A percentile compares a stretch with the other conserved stretches of the same genome.
Conservation (phyloP, 2,888 invertebrate genomes). For the Nyleta sp. region DNA sequence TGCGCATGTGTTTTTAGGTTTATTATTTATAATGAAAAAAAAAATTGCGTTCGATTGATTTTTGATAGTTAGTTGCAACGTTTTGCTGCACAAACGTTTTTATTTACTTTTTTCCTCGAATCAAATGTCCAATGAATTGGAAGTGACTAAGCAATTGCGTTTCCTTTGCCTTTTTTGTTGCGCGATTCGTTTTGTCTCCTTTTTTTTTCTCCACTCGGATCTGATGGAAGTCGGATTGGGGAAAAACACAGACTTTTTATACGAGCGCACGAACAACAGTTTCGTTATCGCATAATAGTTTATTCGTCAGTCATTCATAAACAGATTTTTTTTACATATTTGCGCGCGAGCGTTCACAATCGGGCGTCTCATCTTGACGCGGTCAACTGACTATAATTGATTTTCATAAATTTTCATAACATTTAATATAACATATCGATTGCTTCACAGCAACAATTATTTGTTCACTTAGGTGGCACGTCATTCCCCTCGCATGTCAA, state of each 20-base stretch:
- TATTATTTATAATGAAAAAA: too few species aligned
- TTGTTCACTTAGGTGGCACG: constrained; percentile 54
- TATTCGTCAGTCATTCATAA: constrained; percentile 76
- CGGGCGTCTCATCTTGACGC: constrained; percentile 67
- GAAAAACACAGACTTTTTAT: constrained; percentile 1
- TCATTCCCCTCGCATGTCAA: constrained; percentile 41
- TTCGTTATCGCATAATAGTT: constrained; percentile 71
- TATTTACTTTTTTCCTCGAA: too few species aligned
- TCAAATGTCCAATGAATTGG: too few species aligned
- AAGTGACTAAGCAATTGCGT: too few species aligned
- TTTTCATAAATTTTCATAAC: constrained; percentile 76
- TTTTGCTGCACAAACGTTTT: too few species aligned
- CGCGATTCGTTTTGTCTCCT: too few species aligned
- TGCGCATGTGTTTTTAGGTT: too few species aligned
- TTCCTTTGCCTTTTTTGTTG: too few species aligned
- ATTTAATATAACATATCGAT: constrained; percentile 76
- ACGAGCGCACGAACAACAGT: constrained; percentile 24
- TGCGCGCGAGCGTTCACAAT: constrained; percentile 64
- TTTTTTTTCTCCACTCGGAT: too few species aligned
- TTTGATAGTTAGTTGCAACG: too few species aligned
- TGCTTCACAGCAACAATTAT: constrained; percentile 70
- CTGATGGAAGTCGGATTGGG: background rate
- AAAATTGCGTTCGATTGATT: too few species aligned
- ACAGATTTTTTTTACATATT: constrained; percentile 75
- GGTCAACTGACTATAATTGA: constrained; percentile 77